These are phyloP conservation scores for Uria lomvia DNA, from an alignment of 2,113 vertebrate species.

Conservation along the genomic window DNA sequence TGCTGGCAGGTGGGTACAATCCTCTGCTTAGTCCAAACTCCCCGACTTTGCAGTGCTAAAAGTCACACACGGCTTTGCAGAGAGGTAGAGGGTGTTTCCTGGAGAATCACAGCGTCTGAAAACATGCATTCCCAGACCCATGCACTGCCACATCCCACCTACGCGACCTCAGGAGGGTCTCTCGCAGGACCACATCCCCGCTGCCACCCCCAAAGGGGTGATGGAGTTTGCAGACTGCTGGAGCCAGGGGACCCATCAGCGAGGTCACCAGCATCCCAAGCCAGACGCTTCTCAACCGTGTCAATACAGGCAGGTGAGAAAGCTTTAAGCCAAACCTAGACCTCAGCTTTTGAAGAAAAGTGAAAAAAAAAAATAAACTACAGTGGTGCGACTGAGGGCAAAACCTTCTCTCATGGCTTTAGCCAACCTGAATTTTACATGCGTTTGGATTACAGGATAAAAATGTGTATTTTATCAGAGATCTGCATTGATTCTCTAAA, in stretches of 20 bases:
- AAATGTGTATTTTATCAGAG: background rate
- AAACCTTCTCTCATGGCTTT: background rate
- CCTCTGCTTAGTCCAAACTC: background rate
- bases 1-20: background rate
- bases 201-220: background rate
- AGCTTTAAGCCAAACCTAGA: background rate
- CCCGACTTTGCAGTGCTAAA: background rate
- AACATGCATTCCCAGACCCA: background rate
- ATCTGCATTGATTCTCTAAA: background rate
- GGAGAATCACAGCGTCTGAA: fast-evolving
- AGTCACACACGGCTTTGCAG: background rate
- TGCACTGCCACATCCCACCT: background rate
- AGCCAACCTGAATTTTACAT: background rate
- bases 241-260: background rate
- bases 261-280: background rate
- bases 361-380: background rate
- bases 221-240: background rate
- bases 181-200: background rate
- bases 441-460: background rate
- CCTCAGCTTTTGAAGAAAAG: background rate
- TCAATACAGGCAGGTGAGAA: background rate
- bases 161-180: background rate
- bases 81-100: background rate
- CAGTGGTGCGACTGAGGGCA: background rate
- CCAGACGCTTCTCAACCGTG: background rate